These are phyloP conservation scores for Picathartes gymnocephalus DNA, from an alignment of 2,113 vertebrate species.

Conservation along the genomic window DNA sequence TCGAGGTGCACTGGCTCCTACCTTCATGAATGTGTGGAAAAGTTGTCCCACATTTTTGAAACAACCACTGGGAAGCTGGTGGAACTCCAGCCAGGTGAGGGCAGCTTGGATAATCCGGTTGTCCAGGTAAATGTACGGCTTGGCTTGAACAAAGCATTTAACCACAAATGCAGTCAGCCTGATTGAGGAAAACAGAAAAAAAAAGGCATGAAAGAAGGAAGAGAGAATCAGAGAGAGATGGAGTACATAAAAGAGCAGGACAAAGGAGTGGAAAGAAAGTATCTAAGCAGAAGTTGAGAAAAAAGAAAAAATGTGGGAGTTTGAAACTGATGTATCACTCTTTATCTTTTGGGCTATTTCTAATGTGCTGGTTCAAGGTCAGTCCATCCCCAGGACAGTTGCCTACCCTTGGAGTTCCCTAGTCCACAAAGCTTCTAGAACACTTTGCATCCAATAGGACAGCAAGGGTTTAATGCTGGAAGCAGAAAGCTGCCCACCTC, in stretches of 20 bases:
- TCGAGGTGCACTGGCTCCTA: conserved; percentile 19
- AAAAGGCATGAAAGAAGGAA: neutral
- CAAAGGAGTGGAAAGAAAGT: neutral
- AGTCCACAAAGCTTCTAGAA: neutral
- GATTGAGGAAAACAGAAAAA: neutral
- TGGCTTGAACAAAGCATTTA: conserved; percentile 81
- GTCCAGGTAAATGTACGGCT: conserved; percentile 74
- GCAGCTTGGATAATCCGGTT: conserved; percentile 66
- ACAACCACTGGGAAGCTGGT: conserved; percentile 74
- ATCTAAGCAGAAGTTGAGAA: neutral
- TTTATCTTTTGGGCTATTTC: neutral
- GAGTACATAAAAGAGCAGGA: neutral
- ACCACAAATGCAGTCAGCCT: conserved; percentile 88
- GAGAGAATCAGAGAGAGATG: neutral
- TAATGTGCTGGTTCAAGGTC: neutral
- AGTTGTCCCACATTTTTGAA: conserved; percentile 79
- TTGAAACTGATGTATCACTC: neutral
- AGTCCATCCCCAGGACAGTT: neutral
- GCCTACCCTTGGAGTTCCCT: neutral
- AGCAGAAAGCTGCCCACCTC: neutral
- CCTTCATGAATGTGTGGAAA: conserved; percentile 80
- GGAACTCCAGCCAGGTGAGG: conserved; percentile 71
- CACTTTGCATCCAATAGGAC: neutral
- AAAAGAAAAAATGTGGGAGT: neutral
- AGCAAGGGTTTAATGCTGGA: neutral